Percentiles rank a stretch among this genome's conserved stretches.
Evolutionary conservation across 2,113 vertebrate genomes (phyloP).

Genomic region (Irena cyanogastra): DNA sequence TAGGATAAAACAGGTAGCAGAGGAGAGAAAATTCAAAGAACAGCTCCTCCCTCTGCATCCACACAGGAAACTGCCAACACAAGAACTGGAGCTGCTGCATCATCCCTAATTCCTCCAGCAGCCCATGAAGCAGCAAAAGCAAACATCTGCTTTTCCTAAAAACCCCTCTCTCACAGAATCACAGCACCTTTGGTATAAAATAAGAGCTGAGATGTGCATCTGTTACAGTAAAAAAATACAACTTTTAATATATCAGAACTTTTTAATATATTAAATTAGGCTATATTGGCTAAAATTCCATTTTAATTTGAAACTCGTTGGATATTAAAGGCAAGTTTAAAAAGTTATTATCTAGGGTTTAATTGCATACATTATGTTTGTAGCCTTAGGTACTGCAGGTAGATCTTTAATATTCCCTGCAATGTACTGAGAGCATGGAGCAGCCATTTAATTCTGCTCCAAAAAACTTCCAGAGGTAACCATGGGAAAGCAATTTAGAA

Average conservation of each 20-base stretch:
- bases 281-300: background rate
- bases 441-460: background rate
- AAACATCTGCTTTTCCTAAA: background rate
- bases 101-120: background rate
- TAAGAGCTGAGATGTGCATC: background rate
- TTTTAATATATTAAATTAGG: constrained; percentile 1
- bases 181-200: background rate
- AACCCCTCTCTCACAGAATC: background rate
- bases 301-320: constrained; percentile 18
- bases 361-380: constrained; percentile 30
- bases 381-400: constrained; percentile 31
- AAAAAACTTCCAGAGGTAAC: background rate
- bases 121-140: background rate
- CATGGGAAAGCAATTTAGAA: background rate
- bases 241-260: background rate
- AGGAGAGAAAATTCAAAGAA: background rate
- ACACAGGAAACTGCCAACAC: background rate
- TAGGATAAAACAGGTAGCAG: background rate
- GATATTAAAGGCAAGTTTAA: constrained; percentile 21
- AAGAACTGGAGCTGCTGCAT: background rate
- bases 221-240: background rate
- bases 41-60: background rate
- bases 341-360: constrained; percentile 44
- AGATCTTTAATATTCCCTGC: constrained; percentile 24
- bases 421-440: background rate